phyloP scores from a whole-genome alignment of 2,113 vertebrate genomes.

The Micronycteris hirsuta region DNA sequence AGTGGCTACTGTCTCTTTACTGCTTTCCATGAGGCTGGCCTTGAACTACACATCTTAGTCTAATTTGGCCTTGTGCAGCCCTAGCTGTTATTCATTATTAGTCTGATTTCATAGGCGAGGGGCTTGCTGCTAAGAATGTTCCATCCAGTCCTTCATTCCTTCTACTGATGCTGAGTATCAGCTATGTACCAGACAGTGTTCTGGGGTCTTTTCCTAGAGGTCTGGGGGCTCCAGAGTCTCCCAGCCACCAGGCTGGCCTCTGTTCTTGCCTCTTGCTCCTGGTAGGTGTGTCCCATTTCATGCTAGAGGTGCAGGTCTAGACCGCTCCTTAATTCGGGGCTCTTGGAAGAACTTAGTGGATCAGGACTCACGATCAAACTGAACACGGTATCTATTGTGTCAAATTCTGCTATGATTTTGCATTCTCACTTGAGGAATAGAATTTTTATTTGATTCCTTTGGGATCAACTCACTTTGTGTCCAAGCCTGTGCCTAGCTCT shows the following conservation, averaged over 20 bases:
- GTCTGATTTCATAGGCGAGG: not conserved
- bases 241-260: not conserved
- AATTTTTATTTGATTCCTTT: not conserved
- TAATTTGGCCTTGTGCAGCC: not conserved
- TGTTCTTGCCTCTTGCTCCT: not conserved
- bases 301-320: not conserved
- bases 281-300: not conserved
- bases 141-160: not conserved
- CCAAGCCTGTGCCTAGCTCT: not conserved
- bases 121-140: not conserved
- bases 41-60: not conserved
- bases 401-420: not conserved
- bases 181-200: not conserved
- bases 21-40: not conserved
- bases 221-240: not conserved
- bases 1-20: too few relatives aligned
- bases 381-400: not conserved
- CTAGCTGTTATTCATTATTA: not conserved
- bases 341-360: not conserved
- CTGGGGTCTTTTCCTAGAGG: not conserved
- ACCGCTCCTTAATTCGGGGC: too few relatives aligned
- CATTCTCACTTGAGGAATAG: not conserved
- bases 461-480: not conserved
- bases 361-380: not conserved
- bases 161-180: not conserved